Percentiles rank a stretch among this genome's conserved stretches.
These are phyloP conservation scores for Poecilus cupreus DNA, from an alignment of 2,888 invertebrate genomes.

Conservation along the genomic window DNA sequence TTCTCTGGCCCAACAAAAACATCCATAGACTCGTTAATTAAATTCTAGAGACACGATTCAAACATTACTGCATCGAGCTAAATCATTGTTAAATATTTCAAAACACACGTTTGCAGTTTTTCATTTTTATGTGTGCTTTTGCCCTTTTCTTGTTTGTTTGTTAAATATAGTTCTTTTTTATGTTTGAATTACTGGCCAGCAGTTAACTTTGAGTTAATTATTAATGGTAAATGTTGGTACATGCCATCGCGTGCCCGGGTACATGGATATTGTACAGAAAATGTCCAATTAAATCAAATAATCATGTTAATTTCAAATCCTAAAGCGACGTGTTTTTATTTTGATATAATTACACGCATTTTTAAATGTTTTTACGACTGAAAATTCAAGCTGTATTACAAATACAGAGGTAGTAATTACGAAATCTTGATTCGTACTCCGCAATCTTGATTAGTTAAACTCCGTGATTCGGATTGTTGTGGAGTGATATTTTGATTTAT, in stretches of 20 bases:
- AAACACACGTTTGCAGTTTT: constrained; percentile 4
- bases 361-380: not conserved
- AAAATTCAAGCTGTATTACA: not conserved
- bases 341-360: not conserved
- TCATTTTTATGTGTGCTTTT: constrained; percentile 40
- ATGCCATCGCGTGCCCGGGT: constrained; percentile 15
- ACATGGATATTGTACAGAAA: constrained; percentile 1
- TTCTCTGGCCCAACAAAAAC: constrained; percentile 34
- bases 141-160: constrained; percentile 16
- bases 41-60: constrained; percentile 46
- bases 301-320: not conserved
- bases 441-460: no score
- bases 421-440: no score
- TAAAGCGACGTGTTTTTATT: not conserved
- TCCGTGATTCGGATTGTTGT: no score
- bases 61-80: constrained; percentile 24
- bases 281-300: not conserved
- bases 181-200: constrained; percentile 29
- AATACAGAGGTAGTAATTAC: no score
- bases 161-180: constrained; percentile 25
- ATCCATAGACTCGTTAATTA: constrained; percentile 50
- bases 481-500: no score
- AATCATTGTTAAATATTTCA: constrained; percentile 49
- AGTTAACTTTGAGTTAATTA: constrained; percentile 17
- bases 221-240: constrained; percentile 29